Evolutionary conservation across 2,113 vertebrate species (phyloP).

Genomic region (Salvelinus alpinus): DNA sequence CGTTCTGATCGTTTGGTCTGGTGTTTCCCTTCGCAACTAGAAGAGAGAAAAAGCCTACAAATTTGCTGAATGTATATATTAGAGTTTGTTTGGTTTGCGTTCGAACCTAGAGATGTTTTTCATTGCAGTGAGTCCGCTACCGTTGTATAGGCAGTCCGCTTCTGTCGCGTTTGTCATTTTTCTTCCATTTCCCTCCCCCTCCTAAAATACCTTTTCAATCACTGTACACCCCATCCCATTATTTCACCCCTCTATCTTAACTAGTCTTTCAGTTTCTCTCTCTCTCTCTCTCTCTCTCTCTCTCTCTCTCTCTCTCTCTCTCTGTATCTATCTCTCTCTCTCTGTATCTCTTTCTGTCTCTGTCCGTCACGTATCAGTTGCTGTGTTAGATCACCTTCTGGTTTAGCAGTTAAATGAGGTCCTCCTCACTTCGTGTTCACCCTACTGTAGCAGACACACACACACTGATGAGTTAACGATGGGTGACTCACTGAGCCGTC

Average conservation of each 20-base stretch:
- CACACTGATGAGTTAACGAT: constrained; percentile 45
- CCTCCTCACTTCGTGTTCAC: constrained; percentile 51
- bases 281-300: neutral
- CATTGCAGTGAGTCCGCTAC: too few species aligned
- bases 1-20: too few species aligned
- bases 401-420: constrained; percentile 49
- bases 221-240: neutral
- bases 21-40: too few species aligned
- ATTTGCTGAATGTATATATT: too few species aligned
- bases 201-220: too few species aligned
- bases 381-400: constrained; percentile 49
- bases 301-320: too few species aligned
- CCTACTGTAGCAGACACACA: constrained; percentile 47
- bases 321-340: too few species aligned
- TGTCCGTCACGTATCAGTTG: neutral
- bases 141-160: too few species aligned
- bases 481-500: constrained; percentile 49
- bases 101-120: too few species aligned
- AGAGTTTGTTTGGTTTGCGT: too few species aligned
- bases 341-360: neutral
- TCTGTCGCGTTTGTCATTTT: neutral
- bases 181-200: neutral
- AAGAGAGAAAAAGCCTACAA: too few species aligned
- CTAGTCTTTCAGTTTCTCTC: neutral
- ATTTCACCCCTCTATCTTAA: neutral